phyloP scores from a whole-genome alignment of 2,888 invertebrate genomes.

The Acanthosepion esculentum region DNA sequence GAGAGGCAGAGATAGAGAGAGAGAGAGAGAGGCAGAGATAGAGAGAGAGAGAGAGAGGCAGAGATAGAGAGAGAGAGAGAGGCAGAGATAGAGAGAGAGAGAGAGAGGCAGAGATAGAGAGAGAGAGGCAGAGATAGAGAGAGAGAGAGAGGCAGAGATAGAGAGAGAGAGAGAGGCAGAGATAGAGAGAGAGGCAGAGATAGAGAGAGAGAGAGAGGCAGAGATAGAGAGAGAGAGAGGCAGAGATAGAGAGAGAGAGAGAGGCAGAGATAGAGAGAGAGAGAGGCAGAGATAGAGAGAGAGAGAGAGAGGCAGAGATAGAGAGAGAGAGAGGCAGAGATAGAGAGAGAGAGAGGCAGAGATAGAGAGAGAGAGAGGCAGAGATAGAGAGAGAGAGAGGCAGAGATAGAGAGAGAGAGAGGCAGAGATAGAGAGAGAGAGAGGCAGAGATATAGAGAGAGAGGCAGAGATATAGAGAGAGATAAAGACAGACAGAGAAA shows the following conservation, averaged over 20 bases:
- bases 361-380: too few relatives aligned
- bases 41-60: neutral
- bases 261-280: too few relatives aligned
- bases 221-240: too few relatives aligned
- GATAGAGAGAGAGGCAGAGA: neutral
- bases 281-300: too few relatives aligned
- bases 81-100: too few relatives aligned
- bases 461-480: neutral
- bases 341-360: neutral
- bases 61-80: too few relatives aligned
- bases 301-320: neutral
- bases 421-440: neutral
- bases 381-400: too few relatives aligned
- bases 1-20: neutral
- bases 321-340: neutral
- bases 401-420: neutral
- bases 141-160: neutral
- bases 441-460: too few relatives aligned
- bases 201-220: neutral
- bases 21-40: neutral
- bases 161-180: too few relatives aligned
- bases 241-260: neutral
- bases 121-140: neutral
- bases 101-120: neutral
- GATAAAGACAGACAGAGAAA: neutral